Conservation (phyloP, 2,113 vertebrate species). For the Amazona vittata region DNA sequence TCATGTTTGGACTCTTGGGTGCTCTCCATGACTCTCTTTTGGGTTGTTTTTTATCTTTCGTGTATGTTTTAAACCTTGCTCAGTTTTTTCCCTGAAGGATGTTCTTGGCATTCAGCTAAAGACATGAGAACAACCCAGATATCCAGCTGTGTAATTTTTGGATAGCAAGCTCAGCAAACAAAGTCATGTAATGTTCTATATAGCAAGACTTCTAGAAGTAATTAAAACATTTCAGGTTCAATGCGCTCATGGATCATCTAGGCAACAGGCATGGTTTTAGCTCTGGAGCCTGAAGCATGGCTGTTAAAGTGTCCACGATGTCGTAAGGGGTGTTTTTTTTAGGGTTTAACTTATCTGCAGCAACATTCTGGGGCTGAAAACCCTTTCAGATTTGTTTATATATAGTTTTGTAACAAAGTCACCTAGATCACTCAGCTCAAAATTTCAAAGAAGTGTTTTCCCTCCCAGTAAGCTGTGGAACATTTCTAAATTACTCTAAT, state of each 20-base stretch:
- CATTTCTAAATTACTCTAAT: not conserved
- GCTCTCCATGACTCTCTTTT: not conserved
- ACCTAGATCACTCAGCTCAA: not conserved
- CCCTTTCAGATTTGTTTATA: not conserved
- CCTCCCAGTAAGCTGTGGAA: not conserved
- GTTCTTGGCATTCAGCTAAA: conserved; percentile 43
- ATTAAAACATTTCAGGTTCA: not conserved
- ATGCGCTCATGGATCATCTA: not conserved
- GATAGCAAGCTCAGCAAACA: not conserved
- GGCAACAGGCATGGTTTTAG: not conserved
- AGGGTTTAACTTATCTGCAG: not conserved
- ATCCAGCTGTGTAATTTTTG: conserved; percentile 47
- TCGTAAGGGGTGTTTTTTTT: not conserved
- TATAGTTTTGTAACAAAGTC: not conserved
- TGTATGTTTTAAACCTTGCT: conserved; percentile 40
- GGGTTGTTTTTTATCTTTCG: conserved; percentile 15
- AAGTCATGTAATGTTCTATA: not conserved
- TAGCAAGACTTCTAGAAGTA: not conserved
- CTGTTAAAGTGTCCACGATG: not conserved
- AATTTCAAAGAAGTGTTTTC: not conserved
- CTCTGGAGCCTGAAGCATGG: not conserved
- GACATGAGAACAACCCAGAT: not conserved
- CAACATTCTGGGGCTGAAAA: not conserved
- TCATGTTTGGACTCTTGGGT: not conserved
- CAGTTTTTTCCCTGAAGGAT: conserved; percentile 32